phyloP scores from a whole-genome alignment of 2,888 invertebrate species.

The Cetonia aurata region DNA sequence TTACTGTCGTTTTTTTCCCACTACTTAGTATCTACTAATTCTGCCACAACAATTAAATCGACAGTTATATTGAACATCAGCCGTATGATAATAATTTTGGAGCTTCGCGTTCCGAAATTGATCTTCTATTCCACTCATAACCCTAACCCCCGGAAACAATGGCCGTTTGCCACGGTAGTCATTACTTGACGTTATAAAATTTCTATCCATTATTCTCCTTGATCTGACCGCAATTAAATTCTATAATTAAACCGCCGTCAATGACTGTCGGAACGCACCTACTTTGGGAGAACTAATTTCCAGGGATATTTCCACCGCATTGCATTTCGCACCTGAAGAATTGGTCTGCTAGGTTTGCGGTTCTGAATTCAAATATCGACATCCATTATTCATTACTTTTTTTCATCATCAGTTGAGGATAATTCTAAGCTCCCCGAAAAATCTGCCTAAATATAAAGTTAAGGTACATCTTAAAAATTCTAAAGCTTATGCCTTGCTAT shows the following conservation, averaged over 20 bases:
- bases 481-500: too few species aligned
- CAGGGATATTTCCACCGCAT: background rate
- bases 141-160: constrained; percentile 18
- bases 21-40: too few species aligned
- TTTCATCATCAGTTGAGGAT: too few species aligned
- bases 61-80: too few species aligned
- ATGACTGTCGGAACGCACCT: constrained; percentile 12
- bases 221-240: constrained; percentile 30
- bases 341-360: background rate
- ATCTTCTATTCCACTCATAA: constrained; percentile 26
- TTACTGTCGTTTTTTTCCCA: too few species aligned
- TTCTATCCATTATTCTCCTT: constrained; percentile 27
- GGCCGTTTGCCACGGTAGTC: constrained; percentile 15
- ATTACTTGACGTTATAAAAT: constrained; percentile 28
- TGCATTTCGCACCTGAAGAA: background rate
- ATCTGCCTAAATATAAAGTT: too few species aligned
- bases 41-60: too few species aligned
- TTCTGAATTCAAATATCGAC: background rate
- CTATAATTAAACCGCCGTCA: constrained; percentile 28
- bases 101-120: background rate
- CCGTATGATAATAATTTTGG: too few species aligned
- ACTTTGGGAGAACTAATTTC: constrained; percentile 32
- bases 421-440: too few species aligned
- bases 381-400: too few species aligned
- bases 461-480: too few species aligned